These are phyloP conservation scores for Laticauda colubrina DNA, from an alignment of 2,113 vertebrate genomes.

Conservation along the genomic window DNA sequence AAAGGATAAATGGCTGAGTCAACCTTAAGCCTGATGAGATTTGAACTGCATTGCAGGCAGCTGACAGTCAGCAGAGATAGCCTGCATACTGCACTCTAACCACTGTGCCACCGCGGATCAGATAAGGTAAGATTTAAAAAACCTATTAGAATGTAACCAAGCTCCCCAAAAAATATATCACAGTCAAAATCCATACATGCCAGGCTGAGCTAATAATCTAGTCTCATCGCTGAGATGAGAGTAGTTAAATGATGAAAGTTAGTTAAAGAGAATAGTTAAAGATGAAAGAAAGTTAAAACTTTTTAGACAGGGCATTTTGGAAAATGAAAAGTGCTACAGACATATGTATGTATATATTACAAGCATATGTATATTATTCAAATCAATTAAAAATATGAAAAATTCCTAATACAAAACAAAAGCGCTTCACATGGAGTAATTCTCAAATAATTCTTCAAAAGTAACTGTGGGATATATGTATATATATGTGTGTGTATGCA, in stretches of 20 bases:
- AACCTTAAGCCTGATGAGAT: too few species aligned
- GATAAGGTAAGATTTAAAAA: not conserved
- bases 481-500: not conserved
- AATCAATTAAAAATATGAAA: slow-evolving; percentile 7
- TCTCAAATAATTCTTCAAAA: not conserved
- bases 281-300: not conserved
- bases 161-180: not conserved
- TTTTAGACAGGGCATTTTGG: not conserved
- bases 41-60: too few species aligned
- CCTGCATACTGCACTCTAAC: too few species aligned
- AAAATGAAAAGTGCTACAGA: not conserved
- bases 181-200: not conserved
- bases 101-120: too few species aligned
- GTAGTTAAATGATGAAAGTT: not conserved
- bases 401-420: not conserved
- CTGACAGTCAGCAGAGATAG: too few species aligned
- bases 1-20: too few species aligned
- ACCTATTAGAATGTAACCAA: not conserved
- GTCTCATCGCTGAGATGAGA: not conserved
- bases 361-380: slow-evolving; percentile 4
- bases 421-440: not conserved
- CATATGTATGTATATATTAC: not conserved
- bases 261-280: too few species aligned
- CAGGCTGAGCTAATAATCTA: not conserved
- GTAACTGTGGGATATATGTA: not conserved